Evolutionary conservation across 2,113 vertebrate species (phyloP).

Genomic region (Lates calcarifer): DNA sequence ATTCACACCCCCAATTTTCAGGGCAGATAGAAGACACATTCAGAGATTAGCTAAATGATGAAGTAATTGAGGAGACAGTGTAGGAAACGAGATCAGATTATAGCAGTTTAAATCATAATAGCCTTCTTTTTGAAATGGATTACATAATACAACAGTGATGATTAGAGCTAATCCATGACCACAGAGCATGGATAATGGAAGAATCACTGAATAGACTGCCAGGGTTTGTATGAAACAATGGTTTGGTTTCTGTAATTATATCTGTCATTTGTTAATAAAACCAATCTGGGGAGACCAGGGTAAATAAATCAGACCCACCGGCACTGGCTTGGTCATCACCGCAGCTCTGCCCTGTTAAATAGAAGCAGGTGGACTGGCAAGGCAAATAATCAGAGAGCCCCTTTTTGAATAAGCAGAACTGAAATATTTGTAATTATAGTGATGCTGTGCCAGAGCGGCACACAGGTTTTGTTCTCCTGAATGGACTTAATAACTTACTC

Average conservation of each 20-base stretch:
- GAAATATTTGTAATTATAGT: slow-evolving; percentile 35
- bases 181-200: slow-evolving; percentile 52
- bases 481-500: slow-evolving; percentile 17
- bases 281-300: slow-evolving; percentile 19
- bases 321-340: background rate
- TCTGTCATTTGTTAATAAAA: slow-evolving; percentile 50
- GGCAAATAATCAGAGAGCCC: slow-evolving; percentile 13
- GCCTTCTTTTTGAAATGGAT: slow-evolving; percentile 63
- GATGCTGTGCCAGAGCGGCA: background rate
- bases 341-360: slow-evolving; percentile 7
- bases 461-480: background rate
- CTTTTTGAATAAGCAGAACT: slow-evolving; percentile 5
- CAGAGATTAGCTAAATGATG: slow-evolving; percentile 41
- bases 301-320: slow-evolving; percentile 18
- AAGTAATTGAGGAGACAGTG: slow-evolving; percentile 51
- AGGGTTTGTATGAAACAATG: slow-evolving; percentile 45
- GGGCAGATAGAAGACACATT: slow-evolving; percentile 22
- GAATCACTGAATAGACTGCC: slow-evolving; percentile 39
- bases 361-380: slow-evolving; percentile 17
- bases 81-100: slow-evolving; percentile 68
- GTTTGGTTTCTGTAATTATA: slow-evolving; percentile 56
- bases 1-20: slow-evolving; percentile 5
- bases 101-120: slow-evolving; percentile 62
- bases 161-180: slow-evolving; percentile 72
- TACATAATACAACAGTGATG: slow-evolving; percentile 61